Evolutionary conservation across 2,113 vertebrate genomes (phyloP), one percentile per base, ranked within the genome.

Genomic region (Macaca nemestrina): DNA sequence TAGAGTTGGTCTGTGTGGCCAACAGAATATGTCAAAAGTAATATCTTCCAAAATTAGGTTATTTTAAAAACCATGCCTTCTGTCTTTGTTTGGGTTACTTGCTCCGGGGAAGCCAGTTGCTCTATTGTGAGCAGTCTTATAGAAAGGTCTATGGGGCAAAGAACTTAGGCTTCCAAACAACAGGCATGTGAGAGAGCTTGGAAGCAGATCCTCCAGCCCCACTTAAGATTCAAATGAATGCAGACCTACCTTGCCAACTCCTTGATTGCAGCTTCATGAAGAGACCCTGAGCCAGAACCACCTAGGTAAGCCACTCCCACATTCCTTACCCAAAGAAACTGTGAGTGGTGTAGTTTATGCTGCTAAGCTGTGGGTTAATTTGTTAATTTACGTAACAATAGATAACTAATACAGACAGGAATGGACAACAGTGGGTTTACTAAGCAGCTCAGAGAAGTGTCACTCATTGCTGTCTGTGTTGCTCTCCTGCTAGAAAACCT

Each of bases 11-110:
- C 64, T 89, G 14, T 81, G 35, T 82, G 32, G 85, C n/a, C 45
- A 97, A 78, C 0, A 85, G 10, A 72, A n/a, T n/a, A n/a, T 45
- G 32, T 81, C 48, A 96, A 92, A 95, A 90, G 8, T 89, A 35
- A 82, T 80, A 79, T 95, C 61, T 87, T 96, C 18, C 18, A 95
- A 95, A 25, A 90, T 67, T 82, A 94, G 45, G 20, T 90, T 52
- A 87, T 32, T n/a, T 1, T 7, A 78, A 92, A 88, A 72, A 82
- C 13, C 3, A 32, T 14, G 52, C 38, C 35, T 81, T 93, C 27
- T 83, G 9, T 83, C 27, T 94, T 75, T 59, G 70, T 59, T 12
- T 87, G 2, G 20, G 93, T 90, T 40, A 87, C 43, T 45, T 95
- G 35, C 38, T 87, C 76, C 52, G 6, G 3, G 23, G 55, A 96